Evolutionary conservation across 2,797 vertebrate species (phyloP), one percentile per base, ranked within the genome.

Genomic region (Tachyglossus aculeatus): DNA sequence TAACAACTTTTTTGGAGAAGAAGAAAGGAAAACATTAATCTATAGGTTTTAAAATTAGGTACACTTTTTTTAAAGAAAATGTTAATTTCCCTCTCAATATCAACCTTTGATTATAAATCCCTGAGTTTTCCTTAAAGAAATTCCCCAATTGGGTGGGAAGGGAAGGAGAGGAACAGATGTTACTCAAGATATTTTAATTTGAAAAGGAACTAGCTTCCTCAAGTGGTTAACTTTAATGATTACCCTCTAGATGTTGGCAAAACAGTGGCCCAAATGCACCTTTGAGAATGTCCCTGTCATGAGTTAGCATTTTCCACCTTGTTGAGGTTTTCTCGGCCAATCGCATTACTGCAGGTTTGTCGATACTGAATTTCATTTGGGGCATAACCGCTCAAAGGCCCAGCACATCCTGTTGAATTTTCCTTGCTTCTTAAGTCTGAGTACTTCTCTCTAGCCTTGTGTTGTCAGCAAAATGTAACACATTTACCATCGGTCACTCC

Each of bases 281-380:
- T 48, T 85, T 71, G 71, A 78, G 80, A 81, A 29, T 0, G 0
- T 71, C 61, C 36, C 21, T 74, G 78, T 68, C 70, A 43, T 58
- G 41, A 73, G 77, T 91, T 84, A 88, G 86, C 88, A 78, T 5
- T 82, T 84, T 79, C 66, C 11, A 37, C 48, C 10, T 44, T 45
- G n/a, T 39, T 8, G 62, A 62, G 48, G 31, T 82, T 84, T 75
- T 63, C 71, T 70, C 34, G 64, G 74, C 80, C 88, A 87, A 83
- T 90, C 72, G 72, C 83, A 86, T 88, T 83, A 89, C 86, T 54
- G 84, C 55, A 66, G 77, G 50, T 88, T 90, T 90, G 90, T 91
- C 90, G 87, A 85, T 88, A 89, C 71, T 19, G 61, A 91, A 90
- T 93, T 88, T 88, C 81, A 90, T 91, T 89, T 91, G 79, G 79